phyloP scores from a whole-genome alignment of 2,113 vertebrate species.

The Recurvirostra avosetta region DNA sequence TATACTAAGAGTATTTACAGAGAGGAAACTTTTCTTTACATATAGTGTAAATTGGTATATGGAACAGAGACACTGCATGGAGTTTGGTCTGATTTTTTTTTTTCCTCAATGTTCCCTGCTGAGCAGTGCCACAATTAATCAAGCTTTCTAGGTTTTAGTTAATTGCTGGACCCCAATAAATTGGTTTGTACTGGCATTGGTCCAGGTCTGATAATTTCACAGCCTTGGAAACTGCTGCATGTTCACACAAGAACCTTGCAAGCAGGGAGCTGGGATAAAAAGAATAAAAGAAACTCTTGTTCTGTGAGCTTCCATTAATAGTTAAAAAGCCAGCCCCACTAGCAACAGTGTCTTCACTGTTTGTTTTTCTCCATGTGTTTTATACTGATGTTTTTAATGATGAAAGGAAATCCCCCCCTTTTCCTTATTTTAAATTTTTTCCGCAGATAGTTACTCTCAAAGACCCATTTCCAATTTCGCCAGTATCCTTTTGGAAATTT shows the following conservation, averaged over 20 bases:
- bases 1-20: conserved; percentile 10
- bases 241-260: conserved; percentile 75
- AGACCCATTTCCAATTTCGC: background rate
- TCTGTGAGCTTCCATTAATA: conserved; percentile 63
- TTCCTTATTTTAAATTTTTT: background rate
- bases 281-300: conserved; percentile 76
- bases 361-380: conserved; percentile 25
- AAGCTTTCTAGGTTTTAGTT: conserved; percentile 81
- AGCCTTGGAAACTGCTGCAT: conserved; percentile 74
- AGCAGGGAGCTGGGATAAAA: conserved; percentile 53
- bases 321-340: conserved; percentile 28
- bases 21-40: conserved; percentile 62
- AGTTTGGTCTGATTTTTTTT: conserved; percentile 57
- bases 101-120: conserved; percentile 60
- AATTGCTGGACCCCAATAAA: conserved; percentile 81
- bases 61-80: conserved; percentile 44
- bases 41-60: conserved; percentile 38
- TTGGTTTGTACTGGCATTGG: conserved; percentile 77
- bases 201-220: conserved; percentile 80
- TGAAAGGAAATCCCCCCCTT: background rate
- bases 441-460: background rate
- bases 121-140: conserved; percentile 79
- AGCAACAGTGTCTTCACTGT: conserved; percentile 49
- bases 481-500: background rate
- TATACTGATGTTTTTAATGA: background rate